These are phyloP conservation scores for Oxycera nigricornis DNA, from an alignment of 2,888 invertebrate species.

Conservation along the genomic window DNA sequence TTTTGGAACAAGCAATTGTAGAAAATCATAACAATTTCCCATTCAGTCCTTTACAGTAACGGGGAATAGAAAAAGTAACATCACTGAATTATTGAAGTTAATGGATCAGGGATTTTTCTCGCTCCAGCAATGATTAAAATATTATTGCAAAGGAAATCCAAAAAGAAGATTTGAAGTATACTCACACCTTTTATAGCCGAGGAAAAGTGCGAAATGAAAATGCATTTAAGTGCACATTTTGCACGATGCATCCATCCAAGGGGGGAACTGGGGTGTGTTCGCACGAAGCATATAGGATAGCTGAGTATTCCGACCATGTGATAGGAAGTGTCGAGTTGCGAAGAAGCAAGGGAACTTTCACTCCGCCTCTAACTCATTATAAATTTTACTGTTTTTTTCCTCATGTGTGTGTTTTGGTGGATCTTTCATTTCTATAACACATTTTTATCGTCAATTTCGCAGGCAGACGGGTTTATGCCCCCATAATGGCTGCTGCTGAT, in stretches of 20 bases:
- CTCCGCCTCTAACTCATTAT: neutral
- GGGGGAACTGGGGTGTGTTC: neutral
- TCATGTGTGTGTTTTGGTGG: neutral
- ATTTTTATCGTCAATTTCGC: slow-evolving; percentile 19
- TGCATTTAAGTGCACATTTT: slow-evolving; percentile 8
- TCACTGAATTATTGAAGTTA: too few species aligned
- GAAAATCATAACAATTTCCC: too few species aligned
- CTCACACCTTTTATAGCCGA: too few species aligned
- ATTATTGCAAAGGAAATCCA: too few species aligned
- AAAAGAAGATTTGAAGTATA: too few species aligned
- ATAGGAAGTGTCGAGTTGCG: neutral
- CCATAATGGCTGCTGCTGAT: slow-evolving; percentile 22
- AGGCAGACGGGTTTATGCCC: slow-evolving; percentile 19
- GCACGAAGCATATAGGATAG: neutral
- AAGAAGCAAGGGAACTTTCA: neutral
- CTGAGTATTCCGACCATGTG: neutral
- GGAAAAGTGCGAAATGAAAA: slow-evolving; percentile 16
- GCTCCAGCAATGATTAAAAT: too few species aligned
- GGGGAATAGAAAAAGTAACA: too few species aligned
- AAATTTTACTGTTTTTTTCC: neutral
- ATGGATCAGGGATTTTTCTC: too few species aligned
- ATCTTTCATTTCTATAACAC: slow-evolving; percentile 28
- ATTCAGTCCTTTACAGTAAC: too few species aligned
- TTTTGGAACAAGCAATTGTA: too few species aligned
- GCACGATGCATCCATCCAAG: neutral